These are phyloP conservation scores for Venustoraphidia nigricollis DNA, from an alignment of 2,888 invertebrate species.

Conservation along the genomic window DNA sequence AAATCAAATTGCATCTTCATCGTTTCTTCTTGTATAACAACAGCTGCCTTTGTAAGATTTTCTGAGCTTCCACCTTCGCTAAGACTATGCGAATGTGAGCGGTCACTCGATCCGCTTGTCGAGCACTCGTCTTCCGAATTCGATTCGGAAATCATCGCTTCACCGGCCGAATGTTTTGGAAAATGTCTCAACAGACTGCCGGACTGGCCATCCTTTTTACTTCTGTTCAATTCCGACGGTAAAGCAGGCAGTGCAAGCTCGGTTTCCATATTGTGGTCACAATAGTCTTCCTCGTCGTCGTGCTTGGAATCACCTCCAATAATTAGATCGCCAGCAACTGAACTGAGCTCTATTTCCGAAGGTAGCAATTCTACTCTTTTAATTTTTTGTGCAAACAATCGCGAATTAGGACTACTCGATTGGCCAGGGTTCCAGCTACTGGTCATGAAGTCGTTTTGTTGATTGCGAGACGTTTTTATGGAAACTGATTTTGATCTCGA, in stretches of 20 bases:
- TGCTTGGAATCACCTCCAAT: conserved; percentile 1
- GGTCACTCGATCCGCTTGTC: conserved; percentile 26
- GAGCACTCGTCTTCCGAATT: conserved; percentile 41
- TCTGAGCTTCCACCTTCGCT: conserved; percentile 3
- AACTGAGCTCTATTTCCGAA: conserved; percentile 5
- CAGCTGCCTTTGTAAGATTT: conserved; percentile 5
- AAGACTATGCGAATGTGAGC: conserved; percentile 9
- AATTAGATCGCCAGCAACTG: conserved; percentile 1
- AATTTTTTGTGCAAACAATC: conserved; percentile 19
- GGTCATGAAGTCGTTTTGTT: conserved; percentile 9
- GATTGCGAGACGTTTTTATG: conserved; percentile 7
- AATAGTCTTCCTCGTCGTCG: conserved; percentile 8
- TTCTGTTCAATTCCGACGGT: conserved; percentile 20
- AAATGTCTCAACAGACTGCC: conserved; percentile 20
- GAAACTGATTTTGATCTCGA: conserved; percentile 30
- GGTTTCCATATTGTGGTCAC: conserved; percentile 15
- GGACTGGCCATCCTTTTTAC: conserved; percentile 13
- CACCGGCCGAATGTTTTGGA: conserved; percentile 52
- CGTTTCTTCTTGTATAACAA: conserved; percentile 4
- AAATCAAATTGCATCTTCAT: conserved; percentile 9
- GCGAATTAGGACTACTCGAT: conserved; percentile 14
- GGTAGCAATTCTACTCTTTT: conserved; percentile 19
- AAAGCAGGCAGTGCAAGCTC: conserved; percentile 24
- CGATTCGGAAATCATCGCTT: conserved; percentile 50
- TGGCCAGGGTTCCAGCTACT: conserved; percentile 10